Evolutionary conservation across 2,888 invertebrate genomes (phyloP), one percentile per base, ranked within the genome.

Genomic region (Scelioninae gen. 1): DNA sequence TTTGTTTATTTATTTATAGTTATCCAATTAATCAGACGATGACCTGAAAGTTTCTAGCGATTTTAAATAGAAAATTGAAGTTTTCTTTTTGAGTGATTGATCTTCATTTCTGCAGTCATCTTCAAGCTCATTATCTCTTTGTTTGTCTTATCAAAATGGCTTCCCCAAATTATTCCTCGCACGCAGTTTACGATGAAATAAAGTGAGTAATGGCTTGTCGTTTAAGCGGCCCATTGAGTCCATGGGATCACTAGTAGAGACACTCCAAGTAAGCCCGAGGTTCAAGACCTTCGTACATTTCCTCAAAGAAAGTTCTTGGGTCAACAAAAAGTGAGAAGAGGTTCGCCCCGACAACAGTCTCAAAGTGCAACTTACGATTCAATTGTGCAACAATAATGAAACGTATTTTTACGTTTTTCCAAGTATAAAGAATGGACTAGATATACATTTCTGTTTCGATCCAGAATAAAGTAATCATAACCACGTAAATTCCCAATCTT

Each of bases 251-350:
- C n/a, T 78, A 82, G 74, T 69, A 53, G 55, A 78, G 34, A 51
- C 71, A 68, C 63, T 76, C 51, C 43, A 34, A 71, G 77, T 58
- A 66, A 80, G 45, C 80, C 40, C 51, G 38, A 65, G 68, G 71
- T 82, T 77, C 82, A 72, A 77, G 72, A 60, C 72, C 82, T 77
- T 43, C 43, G 76, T 82, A 72, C 60, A 43, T 76, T 82, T 76
- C 75, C 75, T 71, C 69, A 76, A 82, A 76, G 65, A 65, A 76
- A 65, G 58, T 76, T 81, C 63, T 78, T 71, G 23, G 58, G 63
- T 65, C 63, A 65, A 71, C 65, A 63, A 55, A 75, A 75, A 75
- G 49, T 56, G 69, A 62, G 77, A 71, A 78, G 55, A 69, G 34
- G 49, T 66, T 62, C 13, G 47, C 51, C 51, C 16, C 34, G 34